Evolutionary conservation across 2,888 invertebrate genomes (phyloP).

Genomic region (Oscheius sp.): DNA sequence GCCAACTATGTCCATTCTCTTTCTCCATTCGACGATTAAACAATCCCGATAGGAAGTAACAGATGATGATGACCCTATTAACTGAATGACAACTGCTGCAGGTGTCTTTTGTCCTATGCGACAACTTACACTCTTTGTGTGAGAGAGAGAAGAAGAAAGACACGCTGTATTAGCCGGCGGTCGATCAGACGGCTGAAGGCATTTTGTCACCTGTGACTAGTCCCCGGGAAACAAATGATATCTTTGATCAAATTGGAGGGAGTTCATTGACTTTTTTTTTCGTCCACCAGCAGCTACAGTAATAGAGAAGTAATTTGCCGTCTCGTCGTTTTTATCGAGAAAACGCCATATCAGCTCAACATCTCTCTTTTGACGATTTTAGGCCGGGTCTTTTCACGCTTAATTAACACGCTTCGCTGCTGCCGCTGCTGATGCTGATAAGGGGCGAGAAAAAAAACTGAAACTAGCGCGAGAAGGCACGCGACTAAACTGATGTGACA

Average conservation of each 20-base stretch:
- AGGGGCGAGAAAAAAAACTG: conserved; percentile 7
- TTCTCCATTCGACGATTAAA: neutral
- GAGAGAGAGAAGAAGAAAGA: conserved; percentile 12
- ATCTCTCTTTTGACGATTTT: neutral
- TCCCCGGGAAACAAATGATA: no score
- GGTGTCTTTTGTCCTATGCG: conserved; percentile 20
- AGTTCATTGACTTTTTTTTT: neutral
- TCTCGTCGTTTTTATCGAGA: neutral
- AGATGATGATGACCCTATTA: conserved; percentile 16
- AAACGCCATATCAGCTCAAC: neutral
- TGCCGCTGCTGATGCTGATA: conserved; percentile 2
- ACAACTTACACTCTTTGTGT: conserved; percentile 27
- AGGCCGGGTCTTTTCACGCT: conserved; percentile 1
- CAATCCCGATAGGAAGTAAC: neutral
- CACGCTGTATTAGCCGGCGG: conserved; percentile 13
- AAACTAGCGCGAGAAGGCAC: no score
- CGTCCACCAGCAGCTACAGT: neutral
- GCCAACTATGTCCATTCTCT: neutral
- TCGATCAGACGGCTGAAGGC: conserved; percentile 2
- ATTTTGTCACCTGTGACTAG: conserved; percentile 7
- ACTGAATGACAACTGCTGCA: conserved; percentile 14
- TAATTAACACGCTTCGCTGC: conserved; percentile 13
- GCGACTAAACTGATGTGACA: no score
- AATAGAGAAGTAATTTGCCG: neutral
- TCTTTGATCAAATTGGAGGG: no score